A percentile compares a stretch with the other conserved stretches of the same genome.
Evolutionary conservation across 1,140 invertebrate species (phyloP).

Genomic region (Formica exsecta): DNA sequence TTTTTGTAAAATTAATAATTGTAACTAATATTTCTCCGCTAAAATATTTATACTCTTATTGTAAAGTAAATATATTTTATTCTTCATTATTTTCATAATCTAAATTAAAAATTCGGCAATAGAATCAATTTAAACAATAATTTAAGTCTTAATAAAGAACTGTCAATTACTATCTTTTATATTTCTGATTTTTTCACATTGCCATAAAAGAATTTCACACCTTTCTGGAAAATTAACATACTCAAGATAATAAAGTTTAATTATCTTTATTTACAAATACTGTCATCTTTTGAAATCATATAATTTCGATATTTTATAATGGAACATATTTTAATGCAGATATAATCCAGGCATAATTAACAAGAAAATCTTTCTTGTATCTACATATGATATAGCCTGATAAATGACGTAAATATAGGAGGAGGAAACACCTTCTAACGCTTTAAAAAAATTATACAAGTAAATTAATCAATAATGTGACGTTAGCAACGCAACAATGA

Average conservation of each 20-base stretch:
- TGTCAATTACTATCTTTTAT: neutral
- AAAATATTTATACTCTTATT: neutral
- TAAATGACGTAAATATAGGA: neutral
- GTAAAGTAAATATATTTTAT: neutral
- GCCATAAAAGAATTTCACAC: neutral
- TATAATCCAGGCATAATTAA: neutral
- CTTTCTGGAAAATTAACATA: neutral
- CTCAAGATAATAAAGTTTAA: constrained; percentile 21
- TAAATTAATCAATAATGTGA: constrained; percentile 25
- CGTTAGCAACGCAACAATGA: neutral
- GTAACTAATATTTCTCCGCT: no score
- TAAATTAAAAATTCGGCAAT: neutral
- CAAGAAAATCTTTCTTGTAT: neutral
- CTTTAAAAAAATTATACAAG: neutral
- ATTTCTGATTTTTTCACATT: neutral
- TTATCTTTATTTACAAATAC: neutral
- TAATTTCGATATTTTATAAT: neutral
- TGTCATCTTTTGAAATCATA: neutral
- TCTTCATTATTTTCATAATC: neutral
- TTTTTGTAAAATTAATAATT: no score
- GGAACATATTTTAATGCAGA: neutral
- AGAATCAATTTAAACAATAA: neutral
- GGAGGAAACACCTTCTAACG: neutral
- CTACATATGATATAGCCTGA: neutral
- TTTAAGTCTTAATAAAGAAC: no score